Conservation (phyloP, 2,888 invertebrate genomes). For the Rotaria magnacalcarata region DNA sequence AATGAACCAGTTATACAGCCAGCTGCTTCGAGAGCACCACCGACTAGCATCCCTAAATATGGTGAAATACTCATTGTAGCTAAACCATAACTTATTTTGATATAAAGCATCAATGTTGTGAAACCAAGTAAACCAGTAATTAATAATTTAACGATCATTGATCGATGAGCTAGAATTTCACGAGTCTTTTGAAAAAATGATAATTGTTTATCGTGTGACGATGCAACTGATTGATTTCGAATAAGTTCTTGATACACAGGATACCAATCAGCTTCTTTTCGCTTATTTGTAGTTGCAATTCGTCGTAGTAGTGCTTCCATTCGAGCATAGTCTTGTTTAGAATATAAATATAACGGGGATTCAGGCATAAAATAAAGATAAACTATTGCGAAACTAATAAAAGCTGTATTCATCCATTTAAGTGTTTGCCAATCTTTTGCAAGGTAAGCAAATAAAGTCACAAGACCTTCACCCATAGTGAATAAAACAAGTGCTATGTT, state of each 20-base stretch:
- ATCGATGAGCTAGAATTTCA: neutral
- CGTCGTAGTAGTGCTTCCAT: neutral
- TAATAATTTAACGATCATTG: neutral
- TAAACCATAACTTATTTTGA: neutral
- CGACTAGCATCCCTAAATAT: neutral
- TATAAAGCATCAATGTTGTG: neutral
- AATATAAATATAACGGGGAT: neutral
- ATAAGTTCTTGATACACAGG: neutral
- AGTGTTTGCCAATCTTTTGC: neutral
- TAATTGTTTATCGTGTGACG: neutral
- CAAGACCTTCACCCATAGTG: neutral
- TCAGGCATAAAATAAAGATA: conserved; percentile 8
- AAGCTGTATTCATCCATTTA: neutral
- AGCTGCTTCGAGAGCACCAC: neutral
- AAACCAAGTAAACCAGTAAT: neutral
- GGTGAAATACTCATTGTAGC: neutral
- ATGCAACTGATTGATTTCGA: neutral
- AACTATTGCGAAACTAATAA: neutral
- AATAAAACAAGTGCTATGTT: neutral
- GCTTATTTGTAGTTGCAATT: neutral
- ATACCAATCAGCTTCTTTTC: neutral
- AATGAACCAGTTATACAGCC: neutral
- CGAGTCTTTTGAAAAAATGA: neutral
- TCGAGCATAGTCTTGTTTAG: neutral
- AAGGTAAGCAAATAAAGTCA: neutral